These are phyloP conservation scores for Sapayoa aenigma DNA, from an alignment of 2,113 vertebrate species.

Conservation along the genomic window DNA sequence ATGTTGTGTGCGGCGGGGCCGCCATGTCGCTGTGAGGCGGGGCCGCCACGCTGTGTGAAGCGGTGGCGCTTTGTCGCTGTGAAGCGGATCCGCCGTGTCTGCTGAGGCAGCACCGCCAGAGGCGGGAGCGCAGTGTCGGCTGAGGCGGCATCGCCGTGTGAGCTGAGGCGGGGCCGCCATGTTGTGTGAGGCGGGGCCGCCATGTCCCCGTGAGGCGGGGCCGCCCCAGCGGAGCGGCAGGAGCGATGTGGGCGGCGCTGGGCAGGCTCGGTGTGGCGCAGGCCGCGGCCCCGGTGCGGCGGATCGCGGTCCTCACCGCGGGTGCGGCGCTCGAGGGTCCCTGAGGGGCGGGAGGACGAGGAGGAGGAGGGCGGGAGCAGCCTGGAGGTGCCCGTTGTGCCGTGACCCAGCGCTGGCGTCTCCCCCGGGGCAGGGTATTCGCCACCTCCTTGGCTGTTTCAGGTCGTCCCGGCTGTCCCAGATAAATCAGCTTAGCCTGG, in stretches of 20 bases:
- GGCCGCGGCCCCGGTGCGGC: not conserved
- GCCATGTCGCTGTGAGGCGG: not conserved
- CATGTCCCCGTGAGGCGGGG: not conserved
- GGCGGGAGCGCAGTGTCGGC: rapidly evolving
- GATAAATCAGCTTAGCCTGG: rapidly evolving
- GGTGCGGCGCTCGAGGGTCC: not conserved
- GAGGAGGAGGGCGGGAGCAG: not conserved
- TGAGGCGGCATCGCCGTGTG: not conserved
- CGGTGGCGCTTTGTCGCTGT: no score
- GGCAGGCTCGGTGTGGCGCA: not conserved
- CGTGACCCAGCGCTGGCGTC: not conserved
- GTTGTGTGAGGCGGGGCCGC: not conserved
- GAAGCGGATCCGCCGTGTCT: not conserved
- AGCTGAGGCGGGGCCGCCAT: not conserved
- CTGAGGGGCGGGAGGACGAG: not conserved
- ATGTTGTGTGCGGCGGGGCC: rapidly evolving
- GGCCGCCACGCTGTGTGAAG: no score
- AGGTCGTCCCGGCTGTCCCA: not conserved
- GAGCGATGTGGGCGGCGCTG: not conserved
- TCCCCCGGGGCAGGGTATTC: no score
- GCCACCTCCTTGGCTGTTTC: no score
- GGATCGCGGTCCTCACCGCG: not conserved
- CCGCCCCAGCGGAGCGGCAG: not conserved
- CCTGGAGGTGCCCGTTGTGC: rapidly evolving
- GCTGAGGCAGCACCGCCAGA: not conserved